Evolutionary conservation across 2,113 vertebrate genomes (phyloP).

Genomic region (Ailurus styani): DNA sequence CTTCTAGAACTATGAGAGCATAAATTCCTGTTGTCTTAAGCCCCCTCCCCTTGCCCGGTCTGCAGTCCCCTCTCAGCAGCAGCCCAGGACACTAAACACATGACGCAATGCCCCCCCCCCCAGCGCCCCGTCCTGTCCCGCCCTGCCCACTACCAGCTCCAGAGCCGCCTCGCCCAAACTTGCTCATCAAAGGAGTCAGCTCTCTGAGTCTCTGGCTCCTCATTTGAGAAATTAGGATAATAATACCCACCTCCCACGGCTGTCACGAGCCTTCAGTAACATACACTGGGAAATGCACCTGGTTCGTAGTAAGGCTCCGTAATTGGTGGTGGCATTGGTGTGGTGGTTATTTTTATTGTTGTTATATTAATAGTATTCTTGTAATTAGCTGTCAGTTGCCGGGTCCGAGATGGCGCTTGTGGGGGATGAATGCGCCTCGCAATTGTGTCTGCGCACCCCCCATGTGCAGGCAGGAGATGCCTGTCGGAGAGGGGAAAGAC

Average conservation of each 20-base stretch:
- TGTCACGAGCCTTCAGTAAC: background rate
- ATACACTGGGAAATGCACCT: background rate
- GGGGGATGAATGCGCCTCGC: too few relatives aligned
- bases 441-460: fast-evolving
- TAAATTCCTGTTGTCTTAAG: fast-evolving
- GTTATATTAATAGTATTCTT: background rate
- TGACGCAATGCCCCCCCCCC: fast-evolving
- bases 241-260: background rate
- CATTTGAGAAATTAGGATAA: background rate
- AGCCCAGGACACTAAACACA: fast-evolving
- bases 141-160: fast-evolving
- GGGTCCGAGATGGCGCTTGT: background rate
- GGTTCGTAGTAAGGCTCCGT: background rate
- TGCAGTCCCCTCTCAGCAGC: fast-evolving
- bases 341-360: background rate
- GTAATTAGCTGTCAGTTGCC: background rate
- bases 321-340: fast-evolving
- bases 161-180: fast-evolving
- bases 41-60: fast-evolving
- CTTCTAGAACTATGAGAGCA: fast-evolving
- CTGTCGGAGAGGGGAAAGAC: fast-evolving
- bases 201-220: background rate
- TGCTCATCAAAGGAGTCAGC: fast-evolving
- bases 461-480: fast-evolving
- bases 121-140: background rate